These are phyloP conservation scores for Carassius auratus DNA, from an alignment of 2,113 vertebrate species.

Conservation along the genomic window DNA sequence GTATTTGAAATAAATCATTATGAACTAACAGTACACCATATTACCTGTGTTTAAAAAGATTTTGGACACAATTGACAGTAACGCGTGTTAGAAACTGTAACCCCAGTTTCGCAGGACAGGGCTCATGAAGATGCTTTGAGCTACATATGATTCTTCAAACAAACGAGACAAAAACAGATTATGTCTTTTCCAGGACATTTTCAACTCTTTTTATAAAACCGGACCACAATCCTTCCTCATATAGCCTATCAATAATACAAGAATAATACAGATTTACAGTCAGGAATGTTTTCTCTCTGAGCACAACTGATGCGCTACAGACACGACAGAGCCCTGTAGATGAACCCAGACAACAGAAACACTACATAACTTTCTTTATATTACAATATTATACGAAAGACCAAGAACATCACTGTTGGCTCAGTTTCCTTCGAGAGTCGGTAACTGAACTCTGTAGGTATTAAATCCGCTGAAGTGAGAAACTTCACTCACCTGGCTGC, in stretches of 20 bases:
- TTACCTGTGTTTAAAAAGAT: neutral
- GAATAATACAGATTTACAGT: neutral
- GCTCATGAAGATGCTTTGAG: neutral
- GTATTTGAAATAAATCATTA: neutral
- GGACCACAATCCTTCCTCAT: neutral
- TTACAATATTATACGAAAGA: neutral
- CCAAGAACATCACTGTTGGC: neutral
- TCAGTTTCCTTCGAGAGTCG: neutral
- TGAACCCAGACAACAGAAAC: neutral
- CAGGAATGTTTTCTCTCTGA: neutral
- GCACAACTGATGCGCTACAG: neutral
- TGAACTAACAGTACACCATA: neutral
- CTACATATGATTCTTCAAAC: neutral
- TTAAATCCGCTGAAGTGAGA: neutral
- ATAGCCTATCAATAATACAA: neutral
- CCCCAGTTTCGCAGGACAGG: neutral
- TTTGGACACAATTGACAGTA: neutral
- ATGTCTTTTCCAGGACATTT: neutral
- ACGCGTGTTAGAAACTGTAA: too few species aligned
- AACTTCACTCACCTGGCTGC: slow-evolving; percentile 19
- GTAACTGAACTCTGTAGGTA: slow-evolving; percentile 31
- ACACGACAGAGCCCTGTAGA: neutral
- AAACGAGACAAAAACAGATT: neutral
- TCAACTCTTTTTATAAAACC: neutral
- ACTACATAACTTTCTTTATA: neutral